A percentile compares a stretch with the other conserved stretches of the same genome.
phyloP scores from a whole-genome alignment of 1,140 invertebrate genomes.

The Pseudomyrmex dendroicus region DNA sequence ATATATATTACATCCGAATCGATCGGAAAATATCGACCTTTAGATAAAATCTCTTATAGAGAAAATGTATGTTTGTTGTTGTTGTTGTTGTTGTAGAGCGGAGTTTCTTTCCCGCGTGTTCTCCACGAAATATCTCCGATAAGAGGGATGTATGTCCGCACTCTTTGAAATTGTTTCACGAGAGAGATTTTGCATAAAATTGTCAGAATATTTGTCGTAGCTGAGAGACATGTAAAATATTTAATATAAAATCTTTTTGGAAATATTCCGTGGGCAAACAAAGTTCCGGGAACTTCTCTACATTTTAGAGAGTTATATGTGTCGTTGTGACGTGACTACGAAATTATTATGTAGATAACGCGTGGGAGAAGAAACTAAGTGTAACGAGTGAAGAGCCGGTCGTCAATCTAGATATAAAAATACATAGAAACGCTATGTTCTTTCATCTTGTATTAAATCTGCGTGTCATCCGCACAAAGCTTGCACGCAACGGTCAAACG shows the following conservation, averaged over 20 bases:
- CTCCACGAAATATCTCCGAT: neutral
- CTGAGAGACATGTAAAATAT: neutral
- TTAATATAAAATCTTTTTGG: neutral
- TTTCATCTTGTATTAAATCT: neutral
- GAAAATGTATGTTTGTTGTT: conserved; percentile 50
- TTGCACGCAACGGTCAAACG: neutral
- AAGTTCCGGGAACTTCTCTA: neutral
- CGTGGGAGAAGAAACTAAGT: neutral
- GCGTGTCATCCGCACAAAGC: conserved; percentile 7
- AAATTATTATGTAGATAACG: conserved; percentile 47
- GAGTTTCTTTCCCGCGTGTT: neutral
- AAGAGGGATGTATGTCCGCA: neutral
- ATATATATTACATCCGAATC: conserved; percentile 50
- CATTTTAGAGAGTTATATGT: conserved; percentile 57
- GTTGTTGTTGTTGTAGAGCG: conserved; percentile 20
- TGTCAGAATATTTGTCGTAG: neutral
- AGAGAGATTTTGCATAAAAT: neutral
- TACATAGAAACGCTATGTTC: neutral
- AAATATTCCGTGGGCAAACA: conserved; percentile 12
- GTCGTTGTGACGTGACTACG: conserved; percentile 53
- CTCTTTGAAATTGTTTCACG: too few relatives aligned
- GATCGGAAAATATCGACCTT: conserved; percentile 42
- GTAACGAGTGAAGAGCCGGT: neutral
- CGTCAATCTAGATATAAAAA: neutral
- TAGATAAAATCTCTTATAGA: conserved; percentile 54